Evolutionary conservation across 2,797 vertebrate species (phyloP), one percentile per base, ranked within the genome.

Genomic region (Rhynchonycteris naso): DNA sequence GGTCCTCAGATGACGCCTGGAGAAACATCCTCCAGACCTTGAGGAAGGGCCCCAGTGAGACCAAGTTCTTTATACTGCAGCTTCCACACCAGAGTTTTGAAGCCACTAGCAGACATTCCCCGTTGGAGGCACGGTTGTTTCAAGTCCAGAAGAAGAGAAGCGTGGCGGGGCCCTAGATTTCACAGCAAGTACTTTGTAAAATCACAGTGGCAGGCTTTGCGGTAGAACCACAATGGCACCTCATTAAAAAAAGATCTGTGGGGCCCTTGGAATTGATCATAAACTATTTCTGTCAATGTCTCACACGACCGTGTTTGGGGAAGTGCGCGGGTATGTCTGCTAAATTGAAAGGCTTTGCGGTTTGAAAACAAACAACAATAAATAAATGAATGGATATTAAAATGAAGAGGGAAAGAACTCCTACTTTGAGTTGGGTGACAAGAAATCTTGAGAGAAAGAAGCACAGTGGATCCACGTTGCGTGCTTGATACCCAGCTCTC

Each of bases 201-300:
- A 94, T 95, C 98, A 90, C 94, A 16, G 13, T 4, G 26, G 82
- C 69, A 43, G 56, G 78, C 95, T 89, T 82, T 68, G 74, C 94
- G 5, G 59, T 33, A 68, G 93, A 93, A 52, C 38, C 0, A 24
- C 9, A 24, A 88, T 78, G 78, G 69, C 75, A 52, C 84, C 82
- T 72, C 35, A 97, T 94, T 82, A 93, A 96, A 96, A 52, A 95
- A 92, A 96, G 97, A 98, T 97, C 96, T 96, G 97, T 93, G 95
- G 96, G 96, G 78, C 95, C 96, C 92, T 96, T 91, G 76, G 76
- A 92, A 97, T 96, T 87, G 97, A 97, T 98, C 98, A 97, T 80
- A 97, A 95, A 96, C 97, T 91, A 93, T 97, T 97, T 96, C 95
- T 96, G 97, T 98, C 98, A 97, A 58, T 96, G 98, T 97, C 98